These are phyloP conservation scores for Felis chaus DNA, from an alignment of 2,113 vertebrate species.

Conservation along the genomic window DNA sequence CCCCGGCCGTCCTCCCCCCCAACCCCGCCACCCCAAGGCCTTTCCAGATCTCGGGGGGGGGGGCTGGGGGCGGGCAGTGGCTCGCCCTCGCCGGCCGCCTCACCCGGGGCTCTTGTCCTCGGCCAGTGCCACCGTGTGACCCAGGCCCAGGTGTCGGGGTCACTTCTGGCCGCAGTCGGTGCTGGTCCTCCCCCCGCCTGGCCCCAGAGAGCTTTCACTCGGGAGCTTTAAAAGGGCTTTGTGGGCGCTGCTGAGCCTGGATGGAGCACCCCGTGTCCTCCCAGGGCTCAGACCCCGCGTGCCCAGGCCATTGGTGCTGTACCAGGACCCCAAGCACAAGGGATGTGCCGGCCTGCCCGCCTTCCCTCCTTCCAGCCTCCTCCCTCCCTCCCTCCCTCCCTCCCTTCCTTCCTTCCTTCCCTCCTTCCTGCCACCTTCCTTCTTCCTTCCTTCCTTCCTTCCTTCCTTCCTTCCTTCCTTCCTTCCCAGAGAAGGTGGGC, in stretches of 20 bases:
- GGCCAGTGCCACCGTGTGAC: rapidly evolving
- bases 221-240: background rate
- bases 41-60: background rate
- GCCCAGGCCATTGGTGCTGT: background rate
- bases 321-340: rapidly evolving
- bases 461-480: background rate
- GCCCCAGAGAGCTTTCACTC: rapidly evolving
- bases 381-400: rapidly evolving
- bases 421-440: too few species aligned
- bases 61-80: background rate
- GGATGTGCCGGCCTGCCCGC: background rate
- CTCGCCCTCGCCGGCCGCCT: background rate
- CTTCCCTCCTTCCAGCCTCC: rapidly evolving
- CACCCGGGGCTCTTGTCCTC: background rate
- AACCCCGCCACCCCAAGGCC: rapidly evolving
- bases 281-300: background rate
- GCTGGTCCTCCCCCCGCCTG: rapidly evolving
- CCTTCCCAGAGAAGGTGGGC: too few species aligned
- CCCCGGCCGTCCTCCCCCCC: background rate
- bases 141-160: rapidly evolving
- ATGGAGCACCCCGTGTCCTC: rapidly evolving
- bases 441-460: background rate
- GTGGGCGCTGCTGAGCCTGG: background rate
- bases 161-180: background rate
- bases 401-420: background rate